These are phyloP conservation scores for Synaphobranchus kaupii DNA, from an alignment of 2,797 vertebrate genomes.

Conservation along the genomic window DNA sequence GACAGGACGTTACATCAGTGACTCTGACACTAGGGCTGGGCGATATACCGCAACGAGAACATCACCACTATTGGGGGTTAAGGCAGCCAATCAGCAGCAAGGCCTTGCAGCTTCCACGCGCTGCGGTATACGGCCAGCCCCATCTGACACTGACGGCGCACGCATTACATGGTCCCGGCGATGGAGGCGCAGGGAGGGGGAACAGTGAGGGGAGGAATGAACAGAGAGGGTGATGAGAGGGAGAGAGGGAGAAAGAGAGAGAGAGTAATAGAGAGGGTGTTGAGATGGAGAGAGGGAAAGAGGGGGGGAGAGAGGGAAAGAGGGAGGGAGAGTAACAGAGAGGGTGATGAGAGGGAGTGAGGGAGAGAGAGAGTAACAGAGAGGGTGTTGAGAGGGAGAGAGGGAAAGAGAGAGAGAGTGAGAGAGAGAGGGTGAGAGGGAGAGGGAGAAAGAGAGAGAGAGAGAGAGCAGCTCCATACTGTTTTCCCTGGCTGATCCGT, in stretches of 20 bases:
- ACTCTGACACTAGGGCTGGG: background rate
- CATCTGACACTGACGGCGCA: too few species aligned
- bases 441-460: background rate
- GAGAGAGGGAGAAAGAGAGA: background rate
- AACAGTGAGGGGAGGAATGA: background rate
- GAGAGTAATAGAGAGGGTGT: background rate
- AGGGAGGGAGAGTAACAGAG: background rate
- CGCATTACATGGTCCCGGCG: too few species aligned
- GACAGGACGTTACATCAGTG: background rate
- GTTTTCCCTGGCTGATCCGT: conserved; percentile 66
- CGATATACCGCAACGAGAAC: too few species aligned
- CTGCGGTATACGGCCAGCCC: too few species aligned
- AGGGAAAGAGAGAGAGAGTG: background rate
- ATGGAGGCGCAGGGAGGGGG: background rate
- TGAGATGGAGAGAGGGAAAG: background rate
- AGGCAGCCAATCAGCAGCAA: too few species aligned
- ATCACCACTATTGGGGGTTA: too few species aligned
- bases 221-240: too few species aligned
- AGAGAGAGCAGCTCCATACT: conserved; percentile 64
- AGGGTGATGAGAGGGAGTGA: background rate
- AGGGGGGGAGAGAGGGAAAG: background rate
- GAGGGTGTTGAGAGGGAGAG: background rate
- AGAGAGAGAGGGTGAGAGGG: background rate
- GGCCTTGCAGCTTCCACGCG: too few species aligned
- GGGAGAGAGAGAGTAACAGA: background rate